Conservation (phyloP, 2,113 vertebrate species). For the Crotalus horridus region DNA sequence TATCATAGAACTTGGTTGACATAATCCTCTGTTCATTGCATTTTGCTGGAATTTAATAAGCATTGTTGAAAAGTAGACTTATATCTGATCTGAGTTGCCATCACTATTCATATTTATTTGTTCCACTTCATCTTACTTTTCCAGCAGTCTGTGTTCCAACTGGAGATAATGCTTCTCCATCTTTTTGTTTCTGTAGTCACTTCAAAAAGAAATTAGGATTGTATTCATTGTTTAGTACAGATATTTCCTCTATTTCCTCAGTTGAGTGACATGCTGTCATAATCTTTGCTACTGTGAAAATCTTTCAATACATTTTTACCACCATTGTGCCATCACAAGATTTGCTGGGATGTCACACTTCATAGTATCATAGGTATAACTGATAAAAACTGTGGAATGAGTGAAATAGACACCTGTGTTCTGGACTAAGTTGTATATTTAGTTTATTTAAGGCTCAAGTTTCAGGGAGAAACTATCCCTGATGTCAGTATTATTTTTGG, state of each 20-base stretch:
- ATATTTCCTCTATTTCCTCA: neutral
- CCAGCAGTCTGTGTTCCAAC: neutral
- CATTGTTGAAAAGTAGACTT: neutral
- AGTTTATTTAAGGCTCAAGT: neutral
- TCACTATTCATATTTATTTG: neutral
- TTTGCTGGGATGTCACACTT: neutral
- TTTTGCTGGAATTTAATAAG: neutral
- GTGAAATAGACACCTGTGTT: neutral
- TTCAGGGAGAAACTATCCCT: neutral
- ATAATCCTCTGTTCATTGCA: neutral
- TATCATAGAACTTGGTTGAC: neutral
- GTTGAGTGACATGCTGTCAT: neutral
- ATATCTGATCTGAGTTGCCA: no score
- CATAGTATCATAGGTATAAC: neutral
- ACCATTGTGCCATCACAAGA: neutral
- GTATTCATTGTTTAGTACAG: neutral
- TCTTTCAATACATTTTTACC: neutral
- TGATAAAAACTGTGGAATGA: neutral
- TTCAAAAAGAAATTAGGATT: neutral
- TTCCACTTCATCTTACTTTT: neutral
- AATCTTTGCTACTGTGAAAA: neutral
- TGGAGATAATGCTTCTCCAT: neutral
- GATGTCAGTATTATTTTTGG: neutral
- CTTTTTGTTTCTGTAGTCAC: neutral
- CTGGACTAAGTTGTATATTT: neutral